phyloP scores from a whole-genome alignment of 30 jellyfish, hydroid and myxozoan species.

The Turritopsis rubra region DNA sequence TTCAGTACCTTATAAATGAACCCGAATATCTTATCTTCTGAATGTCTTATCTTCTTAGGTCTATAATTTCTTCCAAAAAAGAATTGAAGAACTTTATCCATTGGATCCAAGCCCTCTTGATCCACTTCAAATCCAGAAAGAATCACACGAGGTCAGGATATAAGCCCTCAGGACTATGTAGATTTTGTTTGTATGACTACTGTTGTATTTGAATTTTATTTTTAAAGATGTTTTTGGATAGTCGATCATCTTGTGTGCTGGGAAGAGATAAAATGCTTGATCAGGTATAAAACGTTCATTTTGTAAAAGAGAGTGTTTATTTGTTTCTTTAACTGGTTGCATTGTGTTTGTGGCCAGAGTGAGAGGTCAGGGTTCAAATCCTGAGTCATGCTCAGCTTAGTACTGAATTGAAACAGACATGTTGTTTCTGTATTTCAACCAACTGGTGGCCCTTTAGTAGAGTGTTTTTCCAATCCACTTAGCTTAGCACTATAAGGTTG shows the following conservation, averaged over 20 bases:
- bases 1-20: too few species aligned
- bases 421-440: too few species aligned
- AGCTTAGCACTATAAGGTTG: too few species aligned
- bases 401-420: too few species aligned
- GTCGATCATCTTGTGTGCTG: slow-evolving; percentile 44
- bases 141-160: slow-evolving; percentile 77
- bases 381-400: too few species aligned
- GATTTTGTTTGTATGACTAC: background rate
- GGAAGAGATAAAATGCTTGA: slow-evolving; percentile 46
- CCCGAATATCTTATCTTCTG: too few species aligned
- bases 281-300: slow-evolving; percentile 39
- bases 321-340: too few species aligned
- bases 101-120: slow-evolving; percentile 98
- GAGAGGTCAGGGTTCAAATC: too few species aligned
- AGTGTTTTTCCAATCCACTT: too few species aligned
- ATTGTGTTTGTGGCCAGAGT: too few species aligned
- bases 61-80: slow-evolving; percentile 50
- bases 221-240: slow-evolving; percentile 37
- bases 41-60: slow-evolving; percentile 29
- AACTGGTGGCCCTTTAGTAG: too few species aligned
- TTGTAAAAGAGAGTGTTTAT: too few species aligned
- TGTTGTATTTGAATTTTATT: background rate
- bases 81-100: slow-evolving; percentile 88
- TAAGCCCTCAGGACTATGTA: background rate
- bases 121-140: slow-evolving; percentile 95